phyloP scores from a whole-genome alignment of 2,888 invertebrate species.

The Hermaeophaga mercurialis region DNA sequence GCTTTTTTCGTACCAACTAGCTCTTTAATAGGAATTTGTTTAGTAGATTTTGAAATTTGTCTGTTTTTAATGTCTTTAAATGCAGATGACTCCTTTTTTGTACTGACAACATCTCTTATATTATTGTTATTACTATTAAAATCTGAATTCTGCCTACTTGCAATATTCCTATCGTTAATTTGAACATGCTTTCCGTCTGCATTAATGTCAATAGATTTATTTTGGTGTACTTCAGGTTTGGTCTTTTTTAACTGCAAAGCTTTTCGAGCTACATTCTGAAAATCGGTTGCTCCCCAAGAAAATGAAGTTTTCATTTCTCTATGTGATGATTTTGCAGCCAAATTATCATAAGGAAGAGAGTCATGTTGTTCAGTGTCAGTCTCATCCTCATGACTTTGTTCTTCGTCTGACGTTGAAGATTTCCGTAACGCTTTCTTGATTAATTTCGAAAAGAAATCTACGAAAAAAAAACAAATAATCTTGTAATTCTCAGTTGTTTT shows the following conservation, averaged over 20 bases:
- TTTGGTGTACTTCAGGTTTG: slow-evolving; percentile 9
- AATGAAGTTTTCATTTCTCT: slow-evolving; percentile 27
- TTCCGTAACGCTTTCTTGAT: slow-evolving; percentile 66
- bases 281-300: slow-evolving; percentile 37
- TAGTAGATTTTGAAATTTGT: neutral
- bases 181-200: slow-evolving; percentile 14
- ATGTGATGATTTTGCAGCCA: slow-evolving; percentile 11
- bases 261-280: slow-evolving; percentile 35
- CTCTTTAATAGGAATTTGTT: neutral
- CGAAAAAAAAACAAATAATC: slow-evolving; percentile 25
- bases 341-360: slow-evolving; percentile 66
- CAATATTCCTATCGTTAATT: slow-evolving; percentile 6
- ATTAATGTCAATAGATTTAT: neutral
- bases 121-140: slow-evolving; percentile 4
- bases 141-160: slow-evolving; percentile 10
- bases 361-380: slow-evolving; percentile 76
- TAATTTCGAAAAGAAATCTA: slow-evolving; percentile 64
- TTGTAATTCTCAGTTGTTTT: neutral
- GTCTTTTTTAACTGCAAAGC: slow-evolving; percentile 26
- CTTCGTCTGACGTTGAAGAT: slow-evolving; percentile 63
- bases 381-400: slow-evolving; percentile 60
- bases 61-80: neutral
- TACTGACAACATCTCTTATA: neutral
- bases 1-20: neutral
- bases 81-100: neutral